Base-by-base conservation (phyloP, 2,113 vertebrate species). In the Ailuropoda melanoleuca region DNA sequence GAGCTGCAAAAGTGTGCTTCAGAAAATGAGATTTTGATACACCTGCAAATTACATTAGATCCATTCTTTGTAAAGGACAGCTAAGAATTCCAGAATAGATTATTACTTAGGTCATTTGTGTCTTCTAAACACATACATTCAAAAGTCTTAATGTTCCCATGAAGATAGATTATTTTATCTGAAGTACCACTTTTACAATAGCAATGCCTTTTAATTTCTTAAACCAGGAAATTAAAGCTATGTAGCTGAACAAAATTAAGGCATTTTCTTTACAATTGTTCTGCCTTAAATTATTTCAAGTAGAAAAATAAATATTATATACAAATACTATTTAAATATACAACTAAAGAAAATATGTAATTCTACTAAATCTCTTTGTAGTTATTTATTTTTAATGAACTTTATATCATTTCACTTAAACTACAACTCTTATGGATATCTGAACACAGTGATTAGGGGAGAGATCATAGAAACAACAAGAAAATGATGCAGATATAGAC, bases 11-110 rank as follows among this genome's bases (percentile, higher is more conserved):
- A 66, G 31, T 46, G 3, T 88, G 26, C 46, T 97, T 97, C 85
- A 91, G 90, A 96, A 96, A 97, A 97, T 94, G 82, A 93, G 50
- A 96, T 94, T 95, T 93, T 97, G 48, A 84, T 90, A 53, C 81
- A 72, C 84, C 58, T 75, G 14, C 39, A 93, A 87, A 93, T 90
- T 90, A 88, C 23, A 34, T 84, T 84, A 55, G 34, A 93, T 70
- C 1, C 1, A 0, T 84, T 96, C 18, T 55, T 88, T 93, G 88
- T 96, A 77, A 96, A 95, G 50, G 23, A 85, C 31, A 88, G 11
- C 26, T 85, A 95, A 92, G 39, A 90, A 80, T 86, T 88, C 6
- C 26, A 77, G 37, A 94, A 94, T 82, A 90, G 17, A 64, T 90
- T 88, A 92, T 95, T 82, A 84, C 24, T 34, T 89, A 37, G 17